phyloP scores from a whole-genome alignment of 1,140 invertebrate genomes.

The Ladona fulva region DNA sequence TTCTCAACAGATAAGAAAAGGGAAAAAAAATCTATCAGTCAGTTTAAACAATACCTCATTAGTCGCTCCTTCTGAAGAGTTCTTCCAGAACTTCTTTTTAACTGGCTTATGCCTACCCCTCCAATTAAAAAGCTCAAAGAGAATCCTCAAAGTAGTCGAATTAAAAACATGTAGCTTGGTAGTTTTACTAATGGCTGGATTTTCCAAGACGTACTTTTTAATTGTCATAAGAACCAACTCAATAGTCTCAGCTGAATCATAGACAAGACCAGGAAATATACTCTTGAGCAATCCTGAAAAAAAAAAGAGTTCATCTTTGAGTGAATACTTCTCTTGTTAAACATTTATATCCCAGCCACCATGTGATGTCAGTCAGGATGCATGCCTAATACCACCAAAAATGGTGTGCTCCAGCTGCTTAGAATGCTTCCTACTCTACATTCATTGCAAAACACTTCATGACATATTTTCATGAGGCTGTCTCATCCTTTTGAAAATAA shows the following conservation, averaged over 20 bases:
- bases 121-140: conserved; percentile 65
- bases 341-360: too few relatives aligned
- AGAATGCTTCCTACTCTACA: too few relatives aligned
- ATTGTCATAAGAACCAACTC: conserved; percentile 55
- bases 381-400: too few relatives aligned
- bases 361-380: too few relatives aligned
- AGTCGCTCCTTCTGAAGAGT: conserved; percentile 31
- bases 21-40: background rate
- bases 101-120: conserved; percentile 46
- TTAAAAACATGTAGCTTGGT: conserved; percentile 62
- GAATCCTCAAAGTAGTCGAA: conserved; percentile 49
- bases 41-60: background rate
- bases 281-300: conserved; percentile 40
- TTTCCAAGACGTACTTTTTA: conserved; percentile 58
- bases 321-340: too few relatives aligned
- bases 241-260: conserved; percentile 54
- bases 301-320: background rate
- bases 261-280: conserved; percentile 53
- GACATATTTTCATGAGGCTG: too few relatives aligned
- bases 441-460: too few relatives aligned
- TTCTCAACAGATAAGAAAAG: too few relatives aligned
- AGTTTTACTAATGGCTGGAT: conserved; percentile 55
- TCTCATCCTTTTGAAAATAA: too few relatives aligned
- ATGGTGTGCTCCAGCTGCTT: too few relatives aligned
- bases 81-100: conserved; percentile 28